phyloP scores from a whole-genome alignment of 2,888 invertebrate genomes.

The Microctonus brassicae region DNA sequence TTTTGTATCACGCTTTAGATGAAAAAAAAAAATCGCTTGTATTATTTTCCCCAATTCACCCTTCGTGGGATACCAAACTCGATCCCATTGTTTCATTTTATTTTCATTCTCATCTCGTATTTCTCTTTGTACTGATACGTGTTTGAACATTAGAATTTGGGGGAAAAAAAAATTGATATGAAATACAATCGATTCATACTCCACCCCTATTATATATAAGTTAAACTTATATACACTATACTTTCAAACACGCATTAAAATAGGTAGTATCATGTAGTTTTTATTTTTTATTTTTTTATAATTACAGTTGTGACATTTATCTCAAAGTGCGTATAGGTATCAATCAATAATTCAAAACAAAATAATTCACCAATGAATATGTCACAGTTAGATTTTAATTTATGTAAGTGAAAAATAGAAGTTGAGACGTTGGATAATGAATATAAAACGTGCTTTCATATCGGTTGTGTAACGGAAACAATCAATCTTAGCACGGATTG shows the following conservation, averaged over 20 bases:
- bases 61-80: neutral
- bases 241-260: no score
- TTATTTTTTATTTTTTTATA: no score
- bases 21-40: neutral
- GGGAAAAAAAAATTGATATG: no score
- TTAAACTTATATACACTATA: no score
- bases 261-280: no score
- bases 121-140: neutral
- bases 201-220: no score
- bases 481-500: constrained; percentile 1
- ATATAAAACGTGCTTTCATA: neutral
- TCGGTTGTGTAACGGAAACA: neutral
- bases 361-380: no score
- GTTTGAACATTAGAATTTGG: neutral
- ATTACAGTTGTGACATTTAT: no score
- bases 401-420: neutral
- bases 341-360: no score
- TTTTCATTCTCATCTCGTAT: neutral
- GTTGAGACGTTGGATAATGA: neutral
- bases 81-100: neutral
- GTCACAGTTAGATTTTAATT: neutral
- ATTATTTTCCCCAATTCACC: neutral
- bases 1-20: no score
- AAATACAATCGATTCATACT: no score
- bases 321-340: no score